Evolutionary conservation across 1,140 invertebrate species (phyloP).

Genomic region (Philotrypesis tridentata): DNA sequence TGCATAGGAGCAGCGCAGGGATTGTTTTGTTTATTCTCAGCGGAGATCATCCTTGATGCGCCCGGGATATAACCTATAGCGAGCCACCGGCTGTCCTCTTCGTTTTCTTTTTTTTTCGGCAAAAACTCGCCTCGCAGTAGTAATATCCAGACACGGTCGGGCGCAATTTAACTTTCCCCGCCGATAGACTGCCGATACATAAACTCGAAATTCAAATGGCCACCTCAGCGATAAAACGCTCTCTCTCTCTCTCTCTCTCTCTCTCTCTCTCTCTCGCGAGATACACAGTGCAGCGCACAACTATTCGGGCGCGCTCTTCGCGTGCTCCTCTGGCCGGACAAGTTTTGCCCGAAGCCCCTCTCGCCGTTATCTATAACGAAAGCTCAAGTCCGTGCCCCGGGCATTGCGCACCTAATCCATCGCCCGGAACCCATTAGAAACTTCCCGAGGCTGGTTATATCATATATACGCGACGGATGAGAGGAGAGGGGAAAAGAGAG

Average conservation of each 20-base stretch:
- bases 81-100: not conserved
- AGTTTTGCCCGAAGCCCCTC: not conserved
- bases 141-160: not conserved
- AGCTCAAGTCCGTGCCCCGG: not conserved
- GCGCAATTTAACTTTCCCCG: not conserved
- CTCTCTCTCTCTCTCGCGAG: too few species aligned
- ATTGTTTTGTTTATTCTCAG: constrained; percentile 20
- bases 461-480: not conserved
- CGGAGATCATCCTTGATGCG: not conserved
- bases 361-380: not conserved
- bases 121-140: not conserved
- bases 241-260: too few species aligned
- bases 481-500: too few species aligned
- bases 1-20: not conserved
- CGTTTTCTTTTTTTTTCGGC: not conserved
- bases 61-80: too few species aligned
- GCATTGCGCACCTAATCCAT: constrained; percentile 33
- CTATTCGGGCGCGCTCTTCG: too few species aligned
- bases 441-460: constrained; percentile 49
- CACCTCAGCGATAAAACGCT: not conserved
- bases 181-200: too few species aligned
- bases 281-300: too few species aligned
- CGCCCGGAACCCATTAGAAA: constrained; percentile 53
- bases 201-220: not conserved
- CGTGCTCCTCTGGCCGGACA: not conserved